Base-by-base conservation (phyloP, 2,888 invertebrate species). In the Graphium colonna region DNA sequence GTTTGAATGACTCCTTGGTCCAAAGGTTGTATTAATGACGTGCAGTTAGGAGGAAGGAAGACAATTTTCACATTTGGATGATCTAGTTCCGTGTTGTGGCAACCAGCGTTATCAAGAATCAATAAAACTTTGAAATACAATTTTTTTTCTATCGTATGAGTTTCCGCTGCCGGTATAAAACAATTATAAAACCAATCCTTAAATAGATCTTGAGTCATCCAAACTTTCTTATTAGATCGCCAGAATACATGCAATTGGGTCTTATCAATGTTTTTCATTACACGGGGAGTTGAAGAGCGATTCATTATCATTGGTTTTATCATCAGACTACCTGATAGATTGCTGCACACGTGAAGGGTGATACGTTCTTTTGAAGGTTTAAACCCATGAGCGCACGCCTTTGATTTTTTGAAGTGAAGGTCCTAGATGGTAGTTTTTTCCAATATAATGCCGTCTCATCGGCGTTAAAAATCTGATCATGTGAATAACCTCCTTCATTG, bases 221-320 rank as follows among this genome's bases (percentile, higher is more conserved):
- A 67, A 15, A 60, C 62, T 57, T 62, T 68, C 42, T 43, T 49
- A 53, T 63, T 65, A 15, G 59, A 49, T 56, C 51, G 58, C 62
- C 60, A 61, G 46, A 57, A 43, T n/a, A 65, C 47, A 12, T 12
- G 13, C 15, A 39, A 17, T 39, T 26, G 26, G 38, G 15, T 39
- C 28, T 28, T 48, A 40, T 28, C 16, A 21, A 39, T 4, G 28
- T 40, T 40, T 28, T 40, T 38, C 21, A 38, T 21, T 21, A 38
- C 46, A 12, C 38, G n/a, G 4, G 21, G 38, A 38, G n/a, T 47
- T 38, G 13, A 18, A 12, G 38, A 62, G 41, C 59, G 48, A 56
- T 64, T 62, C 47, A 67, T 51, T 21, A 69, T 44, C 53, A 64
- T 43, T 12, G 60, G 62, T 51, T 64, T 64, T 42, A 52, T 48